Evolutionary conservation across 2,888 invertebrate species (phyloP).

Genomic region (Pemphredon lugubris): DNA sequence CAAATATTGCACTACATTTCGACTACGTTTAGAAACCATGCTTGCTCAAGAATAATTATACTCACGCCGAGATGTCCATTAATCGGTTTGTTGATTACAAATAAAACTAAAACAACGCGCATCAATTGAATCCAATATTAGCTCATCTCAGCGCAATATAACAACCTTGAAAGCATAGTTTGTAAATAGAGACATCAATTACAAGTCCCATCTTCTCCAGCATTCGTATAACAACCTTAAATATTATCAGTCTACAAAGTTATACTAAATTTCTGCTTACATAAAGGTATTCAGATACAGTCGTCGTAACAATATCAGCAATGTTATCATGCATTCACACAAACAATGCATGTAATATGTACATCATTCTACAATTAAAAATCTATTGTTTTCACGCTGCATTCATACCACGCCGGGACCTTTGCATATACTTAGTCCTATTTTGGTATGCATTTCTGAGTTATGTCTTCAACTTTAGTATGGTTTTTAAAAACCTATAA

Average conservation of each 20-base stretch:
- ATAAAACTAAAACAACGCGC: slow-evolving; percentile 20
- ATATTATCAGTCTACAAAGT: slow-evolving; percentile 80
- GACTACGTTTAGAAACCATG: slow-evolving; percentile 75
- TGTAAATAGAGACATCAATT: slow-evolving; percentile 62
- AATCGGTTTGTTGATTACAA: slow-evolving; percentile 6
- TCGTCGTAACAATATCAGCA: slow-evolving; percentile 67
- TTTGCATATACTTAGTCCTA: slow-evolving; percentile 46
- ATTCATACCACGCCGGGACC: slow-evolving; percentile 63
- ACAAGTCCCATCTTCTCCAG: slow-evolving; percentile 50
- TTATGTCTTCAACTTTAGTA: slow-evolving; percentile 30
- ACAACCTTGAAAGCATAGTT: slow-evolving; percentile 60
- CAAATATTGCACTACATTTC: slow-evolving; percentile 77
- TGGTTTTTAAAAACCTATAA: slow-evolving; percentile 47
- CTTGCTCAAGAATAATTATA: slow-evolving; percentile 47
- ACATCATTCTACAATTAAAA: slow-evolving; percentile 66
- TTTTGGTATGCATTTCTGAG: slow-evolving; percentile 56
- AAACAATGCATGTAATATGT: slow-evolving; percentile 68
- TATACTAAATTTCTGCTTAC: slow-evolving; percentile 75
- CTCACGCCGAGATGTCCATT: slow-evolving; percentile 30
- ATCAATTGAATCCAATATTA: slow-evolving; percentile 12
- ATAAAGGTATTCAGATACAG: slow-evolving; percentile 63
- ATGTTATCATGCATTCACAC: slow-evolving; percentile 67
- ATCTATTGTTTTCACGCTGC: slow-evolving; percentile 62
- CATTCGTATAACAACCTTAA: slow-evolving; percentile 75
- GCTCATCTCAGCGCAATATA: slow-evolving; percentile 33